Conservation (phyloP, 2,113 vertebrate genomes). For the Mesoclemmys tuberculata region DNA sequence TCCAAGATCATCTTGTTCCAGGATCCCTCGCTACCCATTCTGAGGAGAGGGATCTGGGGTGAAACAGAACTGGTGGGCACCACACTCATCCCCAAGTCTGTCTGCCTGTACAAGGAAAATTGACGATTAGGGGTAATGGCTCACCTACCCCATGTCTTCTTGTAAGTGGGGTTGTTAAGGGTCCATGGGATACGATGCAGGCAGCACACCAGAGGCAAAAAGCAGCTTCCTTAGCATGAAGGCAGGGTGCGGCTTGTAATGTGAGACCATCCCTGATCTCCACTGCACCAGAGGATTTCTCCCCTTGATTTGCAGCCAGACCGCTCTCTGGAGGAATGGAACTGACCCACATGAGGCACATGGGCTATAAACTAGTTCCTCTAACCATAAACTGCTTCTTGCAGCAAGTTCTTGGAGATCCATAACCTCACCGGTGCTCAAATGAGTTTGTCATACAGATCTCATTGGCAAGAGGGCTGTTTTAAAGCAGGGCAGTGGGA, state of each 20-base stretch:
- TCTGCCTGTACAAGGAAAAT: neutral
- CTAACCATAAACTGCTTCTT: neutral
- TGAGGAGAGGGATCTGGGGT: neutral
- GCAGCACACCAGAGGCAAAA: neutral
- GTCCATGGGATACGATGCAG: neutral
- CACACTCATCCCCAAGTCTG: neutral
- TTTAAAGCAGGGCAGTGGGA: fast-evolving
- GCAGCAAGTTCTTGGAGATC: conserved; percentile 1
- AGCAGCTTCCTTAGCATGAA: neutral
- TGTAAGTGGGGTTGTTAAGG: neutral
- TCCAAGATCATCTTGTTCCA: neutral
- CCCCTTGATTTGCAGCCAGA: neutral
- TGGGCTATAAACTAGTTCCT: neutral
- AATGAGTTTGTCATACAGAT: fast-evolving
- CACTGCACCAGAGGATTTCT: neutral
- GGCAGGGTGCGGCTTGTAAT: neutral
- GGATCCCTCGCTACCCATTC: neutral
- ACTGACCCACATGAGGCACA: neutral
- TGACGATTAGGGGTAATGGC: neutral
- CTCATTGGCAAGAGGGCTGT: neutral
- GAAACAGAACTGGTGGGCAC: neutral
- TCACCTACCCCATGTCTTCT: neutral
- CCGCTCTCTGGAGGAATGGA: neutral
- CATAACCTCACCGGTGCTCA: neutral
- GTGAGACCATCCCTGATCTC: neutral